These are phyloP conservation scores for Erynnis tages DNA, from an alignment of 2,888 invertebrate species.

Conservation along the genomic window DNA sequence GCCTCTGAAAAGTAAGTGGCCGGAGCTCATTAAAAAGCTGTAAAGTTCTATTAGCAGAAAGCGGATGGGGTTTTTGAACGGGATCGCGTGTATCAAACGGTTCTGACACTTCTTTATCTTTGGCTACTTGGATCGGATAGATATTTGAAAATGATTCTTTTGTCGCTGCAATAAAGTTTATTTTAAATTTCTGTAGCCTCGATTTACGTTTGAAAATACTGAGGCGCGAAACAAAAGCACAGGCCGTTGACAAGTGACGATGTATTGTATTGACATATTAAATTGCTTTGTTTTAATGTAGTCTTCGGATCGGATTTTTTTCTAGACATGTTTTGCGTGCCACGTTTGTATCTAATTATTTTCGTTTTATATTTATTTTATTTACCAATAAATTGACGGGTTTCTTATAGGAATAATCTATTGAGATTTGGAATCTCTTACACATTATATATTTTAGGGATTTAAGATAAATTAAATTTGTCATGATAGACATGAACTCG, in stretches of 20 bases:
- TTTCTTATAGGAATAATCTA: constrained; percentile 55
- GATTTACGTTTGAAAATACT: constrained; percentile 42
- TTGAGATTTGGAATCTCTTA: no score
- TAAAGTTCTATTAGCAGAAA: constrained; percentile 69
- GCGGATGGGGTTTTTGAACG: constrained; percentile 50
- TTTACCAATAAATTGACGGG: constrained; percentile 61
- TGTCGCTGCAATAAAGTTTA: constrained; percentile 4
- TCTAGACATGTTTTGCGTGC: constrained; percentile 41
- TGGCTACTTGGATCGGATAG: background rate
- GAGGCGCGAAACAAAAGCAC: constrained; percentile 62
- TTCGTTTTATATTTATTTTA: constrained; percentile 44
- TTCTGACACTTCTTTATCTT: constrained; percentile 30
- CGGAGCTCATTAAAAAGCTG: constrained; percentile 76
- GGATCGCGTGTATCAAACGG: constrained; percentile 34
- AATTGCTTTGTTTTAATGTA: constrained; percentile 63
- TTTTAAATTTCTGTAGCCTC: constrained; percentile 35
- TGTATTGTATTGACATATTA: constrained; percentile 77
- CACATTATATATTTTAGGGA: no score
- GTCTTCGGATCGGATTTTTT: constrained; percentile 30
- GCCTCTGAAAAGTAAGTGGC: constrained; percentile 67
- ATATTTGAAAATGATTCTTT: constrained; percentile 24
- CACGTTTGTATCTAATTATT: constrained; percentile 40
- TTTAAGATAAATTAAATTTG: background rate
- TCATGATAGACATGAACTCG: no score
- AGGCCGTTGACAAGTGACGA: constrained; percentile 66